Evolutionary conservation across 2,888 invertebrate species (phyloP), one percentile per base, ranked within the genome.

Genomic region (Sipha maydis): DNA sequence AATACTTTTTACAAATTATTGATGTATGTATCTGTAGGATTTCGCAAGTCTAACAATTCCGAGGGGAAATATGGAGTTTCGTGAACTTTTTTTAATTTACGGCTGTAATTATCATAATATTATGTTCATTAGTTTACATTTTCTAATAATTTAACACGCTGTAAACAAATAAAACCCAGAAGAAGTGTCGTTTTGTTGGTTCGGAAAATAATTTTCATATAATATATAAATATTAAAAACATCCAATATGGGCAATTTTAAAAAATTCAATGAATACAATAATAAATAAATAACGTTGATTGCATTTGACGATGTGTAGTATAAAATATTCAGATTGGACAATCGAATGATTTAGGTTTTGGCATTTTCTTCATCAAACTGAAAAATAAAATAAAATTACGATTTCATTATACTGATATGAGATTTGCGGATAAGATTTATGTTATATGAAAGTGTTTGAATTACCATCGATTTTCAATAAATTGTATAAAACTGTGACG

Each of bases 281-380:
- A 54, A 28, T 69, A 21, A 83, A 71, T 14, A 83, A 83, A 71
- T 71, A 28, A 25, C 48, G 71, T 25, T 14, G 83, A 71, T 54
- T 54, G 83, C 25, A 73, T 80, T 69, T 54, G 54, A 83, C 71
- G 83, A 71, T 48, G 69, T 83, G 71, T 21, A n/a, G 69, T 83
- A 71, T 14, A 83, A 69, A 83, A 83, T 83, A 54, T 83, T 83
- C 83, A 25, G 54, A 31, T 11, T 48, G 71, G 34, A 54, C 25
- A 48, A 83, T 73, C 54, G 83, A 54, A 83, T 25, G 54, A 17
- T 34, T 71, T 7, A 34, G 19, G 21, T 9, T 34, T 67, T 28
- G 17, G 38, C n/a, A 67, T 80, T 41, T 67, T 69, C 21, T 28
- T 69, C 69, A 2, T 83, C 54, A 83, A 73, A 28, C 83, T 83